These are phyloP conservation scores for Pseudopodoces humilis DNA, from an alignment of 2,113 vertebrate species.

Conservation along the genomic window DNA sequence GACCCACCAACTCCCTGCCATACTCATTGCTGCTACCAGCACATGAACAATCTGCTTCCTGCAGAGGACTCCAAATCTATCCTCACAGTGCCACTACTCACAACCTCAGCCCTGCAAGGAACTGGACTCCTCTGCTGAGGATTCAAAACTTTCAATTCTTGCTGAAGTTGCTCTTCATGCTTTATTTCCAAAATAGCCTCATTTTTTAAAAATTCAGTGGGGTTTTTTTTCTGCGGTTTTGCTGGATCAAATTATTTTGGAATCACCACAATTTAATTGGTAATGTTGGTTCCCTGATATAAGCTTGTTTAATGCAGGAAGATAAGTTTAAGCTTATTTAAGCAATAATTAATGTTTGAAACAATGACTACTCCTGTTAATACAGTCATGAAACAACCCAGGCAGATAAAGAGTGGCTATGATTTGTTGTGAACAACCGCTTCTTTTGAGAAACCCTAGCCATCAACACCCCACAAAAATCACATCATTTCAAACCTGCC, in stretches of 20 bases:
- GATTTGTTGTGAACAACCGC: background rate
- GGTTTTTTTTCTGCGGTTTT: background rate
- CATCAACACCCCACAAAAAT: background rate
- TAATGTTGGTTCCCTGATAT: background rate
- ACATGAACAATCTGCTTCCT: background rate
- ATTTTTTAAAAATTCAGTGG: background rate
- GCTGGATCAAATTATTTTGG: background rate
- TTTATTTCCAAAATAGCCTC: background rate
- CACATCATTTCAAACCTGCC: background rate
- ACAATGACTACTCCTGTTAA: background rate
- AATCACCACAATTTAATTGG: background rate
- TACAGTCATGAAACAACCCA: background rate
- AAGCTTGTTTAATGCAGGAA: background rate
- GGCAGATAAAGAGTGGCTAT: fast-evolving
- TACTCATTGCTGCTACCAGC: background rate
- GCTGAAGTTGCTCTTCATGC: background rate
- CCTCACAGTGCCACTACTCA: fast-evolving
- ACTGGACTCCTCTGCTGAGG: fast-evolving
- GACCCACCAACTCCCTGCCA: background rate
- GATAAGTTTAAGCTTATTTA: background rate
- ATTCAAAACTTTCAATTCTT: background rate
- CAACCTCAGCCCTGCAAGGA: background rate
- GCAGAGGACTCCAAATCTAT: background rate
- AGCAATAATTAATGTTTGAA: background rate
- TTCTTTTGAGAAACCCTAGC: background rate